Conservation (phyloP, 2,888 invertebrate species). For the Archaeoteleia sp. region DNA sequence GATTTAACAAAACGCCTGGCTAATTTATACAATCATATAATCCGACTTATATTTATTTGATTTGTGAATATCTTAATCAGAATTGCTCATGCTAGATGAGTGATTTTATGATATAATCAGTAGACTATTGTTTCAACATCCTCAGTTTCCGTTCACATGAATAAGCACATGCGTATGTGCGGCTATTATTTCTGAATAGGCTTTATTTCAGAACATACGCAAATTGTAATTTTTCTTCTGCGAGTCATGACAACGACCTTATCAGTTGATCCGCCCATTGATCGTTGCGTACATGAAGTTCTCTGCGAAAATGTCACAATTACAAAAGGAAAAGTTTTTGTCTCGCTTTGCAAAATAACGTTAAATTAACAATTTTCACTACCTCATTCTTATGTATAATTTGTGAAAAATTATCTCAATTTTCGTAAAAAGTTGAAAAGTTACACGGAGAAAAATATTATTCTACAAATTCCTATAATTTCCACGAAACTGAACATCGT, state of each 20-base stretch:
- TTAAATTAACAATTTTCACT: too few species aligned
- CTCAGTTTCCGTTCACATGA: background rate
- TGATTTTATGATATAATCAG: slow-evolving; percentile 32
- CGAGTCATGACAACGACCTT: slow-evolving; percentile 46
- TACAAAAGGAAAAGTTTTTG: too few species aligned
- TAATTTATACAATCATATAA: too few species aligned
- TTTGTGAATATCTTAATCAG: slow-evolving; percentile 25
- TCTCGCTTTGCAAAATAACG: background rate
- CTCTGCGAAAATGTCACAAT: slow-evolving; percentile 1
- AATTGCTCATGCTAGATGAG: slow-evolving; percentile 23
- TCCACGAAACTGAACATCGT: too few species aligned
- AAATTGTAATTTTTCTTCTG: slow-evolving; percentile 34
- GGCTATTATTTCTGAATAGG: too few species aligned
- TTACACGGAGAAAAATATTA: too few species aligned
- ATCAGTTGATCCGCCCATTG: slow-evolving; percentile 45
- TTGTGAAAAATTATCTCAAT: too few species aligned
- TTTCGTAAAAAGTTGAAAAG: too few species aligned
- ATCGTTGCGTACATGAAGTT: slow-evolving; percentile 23
- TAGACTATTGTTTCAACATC: slow-evolving; percentile 15
- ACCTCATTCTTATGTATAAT: too few species aligned
- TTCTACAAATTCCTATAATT: too few species aligned
- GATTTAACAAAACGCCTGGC: too few species aligned
- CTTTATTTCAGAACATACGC: slow-evolving; percentile 27
- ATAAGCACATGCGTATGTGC: slow-evolving; percentile 17
- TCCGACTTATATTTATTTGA: too few species aligned